Percentiles rank a stretch among this genome's conserved stretches.
These are phyloP conservation scores for Sapajus apella DNA, from an alignment of 2,113 vertebrate genomes.

Conservation along the genomic window DNA sequence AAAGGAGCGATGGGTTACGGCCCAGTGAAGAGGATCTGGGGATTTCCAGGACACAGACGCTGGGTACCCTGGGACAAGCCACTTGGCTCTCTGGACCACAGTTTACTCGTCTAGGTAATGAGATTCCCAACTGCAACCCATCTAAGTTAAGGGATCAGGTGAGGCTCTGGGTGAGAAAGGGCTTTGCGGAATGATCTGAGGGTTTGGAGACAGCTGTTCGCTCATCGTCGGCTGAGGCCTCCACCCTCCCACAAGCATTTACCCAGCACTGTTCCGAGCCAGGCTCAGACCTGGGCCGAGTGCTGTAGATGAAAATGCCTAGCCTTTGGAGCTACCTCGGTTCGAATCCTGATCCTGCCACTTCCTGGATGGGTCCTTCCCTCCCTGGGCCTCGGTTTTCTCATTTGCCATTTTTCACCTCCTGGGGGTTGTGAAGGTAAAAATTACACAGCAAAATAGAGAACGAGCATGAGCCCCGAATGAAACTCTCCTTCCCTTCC, in stretches of 20 bases:
- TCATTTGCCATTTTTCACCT: background rate
- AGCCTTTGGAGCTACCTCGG: no score
- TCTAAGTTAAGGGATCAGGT: background rate
- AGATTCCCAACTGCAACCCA: background rate
- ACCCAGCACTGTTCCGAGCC: background rate
- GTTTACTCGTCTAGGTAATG: background rate
- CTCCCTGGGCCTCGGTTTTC: background rate
- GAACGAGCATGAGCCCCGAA: no score
- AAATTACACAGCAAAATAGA: background rate
- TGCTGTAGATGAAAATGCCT: background rate
- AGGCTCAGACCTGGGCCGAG: background rate
- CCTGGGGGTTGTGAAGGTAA: background rate
- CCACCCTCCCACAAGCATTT: rapidly evolving
- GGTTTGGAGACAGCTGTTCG: background rate
- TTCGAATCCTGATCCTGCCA: background rate
- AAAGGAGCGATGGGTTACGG: background rate
- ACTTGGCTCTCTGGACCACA: background rate
- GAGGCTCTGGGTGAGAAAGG: background rate
- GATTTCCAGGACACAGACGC: background rate
- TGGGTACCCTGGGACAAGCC: background rate
- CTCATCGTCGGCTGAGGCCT: no score
- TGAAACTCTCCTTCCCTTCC: background rate
- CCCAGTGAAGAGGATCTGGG: background rate
- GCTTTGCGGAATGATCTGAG: background rate
- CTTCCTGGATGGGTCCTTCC: background rate